Evolutionary conservation across 92 coral and sea anemone genomes (phyloP).

Genomic region (Zoanthus sansibaricus): DNA sequence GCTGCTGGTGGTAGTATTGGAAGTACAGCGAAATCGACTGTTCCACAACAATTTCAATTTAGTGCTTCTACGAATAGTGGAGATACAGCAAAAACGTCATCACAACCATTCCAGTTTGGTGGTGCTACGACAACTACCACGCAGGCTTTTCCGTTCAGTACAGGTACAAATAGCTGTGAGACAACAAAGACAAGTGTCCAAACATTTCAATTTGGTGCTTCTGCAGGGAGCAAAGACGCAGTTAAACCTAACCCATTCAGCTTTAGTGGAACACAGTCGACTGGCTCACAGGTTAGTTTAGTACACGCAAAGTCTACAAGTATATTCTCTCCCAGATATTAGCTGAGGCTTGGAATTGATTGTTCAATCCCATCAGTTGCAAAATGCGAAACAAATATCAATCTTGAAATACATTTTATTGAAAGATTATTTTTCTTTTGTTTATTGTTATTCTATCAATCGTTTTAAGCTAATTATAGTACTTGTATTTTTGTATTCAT

Average conservation of each 20-base stretch:
- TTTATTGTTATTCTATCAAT: no score
- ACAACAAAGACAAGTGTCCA: neutral
- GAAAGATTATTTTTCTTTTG: no score
- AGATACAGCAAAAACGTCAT: neutral
- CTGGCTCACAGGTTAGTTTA: slow-evolving; percentile 36
- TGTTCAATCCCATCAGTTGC: no score
- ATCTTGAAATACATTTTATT: no score
- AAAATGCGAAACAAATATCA: no score
- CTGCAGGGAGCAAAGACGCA: neutral
- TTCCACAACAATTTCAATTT: slow-evolving; percentile 1
- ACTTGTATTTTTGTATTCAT: no score
- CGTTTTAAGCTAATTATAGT: no score
- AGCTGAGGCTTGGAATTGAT: no score
- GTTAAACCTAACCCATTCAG: slow-evolving; percentile 4
- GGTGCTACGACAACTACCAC: neutral
- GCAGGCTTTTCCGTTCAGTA: neutral
- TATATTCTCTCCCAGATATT: no score
- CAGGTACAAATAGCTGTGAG: neutral
- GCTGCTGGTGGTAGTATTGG: neutral
- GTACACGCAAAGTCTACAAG: neutral
- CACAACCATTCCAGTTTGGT: slow-evolving; percentile 20
- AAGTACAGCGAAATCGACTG: neutral
- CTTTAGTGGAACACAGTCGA: slow-evolving; percentile 24
- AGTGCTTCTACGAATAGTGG: neutral
- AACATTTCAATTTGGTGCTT: slow-evolving; percentile 34